Conservation (phyloP, 2,888 invertebrate species). For the Augiades crinisus region DNA sequence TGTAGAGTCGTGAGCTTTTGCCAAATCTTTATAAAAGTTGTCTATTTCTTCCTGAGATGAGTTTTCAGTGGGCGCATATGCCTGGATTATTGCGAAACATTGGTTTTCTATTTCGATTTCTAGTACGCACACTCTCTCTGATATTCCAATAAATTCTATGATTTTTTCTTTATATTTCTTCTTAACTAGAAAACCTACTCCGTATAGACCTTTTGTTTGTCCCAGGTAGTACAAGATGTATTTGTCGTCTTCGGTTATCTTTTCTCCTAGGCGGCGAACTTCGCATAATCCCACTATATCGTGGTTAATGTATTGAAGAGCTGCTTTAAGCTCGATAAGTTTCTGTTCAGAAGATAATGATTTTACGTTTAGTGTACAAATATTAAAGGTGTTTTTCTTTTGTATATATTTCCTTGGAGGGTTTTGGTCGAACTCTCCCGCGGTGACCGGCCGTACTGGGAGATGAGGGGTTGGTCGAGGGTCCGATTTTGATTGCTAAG, state of each 20-base stretch:
- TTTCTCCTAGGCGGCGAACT: slow-evolving; percentile 31
- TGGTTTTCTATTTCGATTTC: slow-evolving; percentile 32
- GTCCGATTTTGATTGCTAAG: slow-evolving; percentile 22
- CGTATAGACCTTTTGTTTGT: slow-evolving; percentile 33
- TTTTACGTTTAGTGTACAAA: slow-evolving; percentile 28
- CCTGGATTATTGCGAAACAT: slow-evolving; percentile 30
- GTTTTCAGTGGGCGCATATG: slow-evolving; percentile 30
- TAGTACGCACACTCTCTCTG: slow-evolving; percentile 34
- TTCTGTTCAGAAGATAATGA: slow-evolving; percentile 26
- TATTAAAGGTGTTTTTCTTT: slow-evolving; percentile 16
- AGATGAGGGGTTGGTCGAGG: slow-evolving; percentile 23
- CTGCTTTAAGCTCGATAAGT: slow-evolving; percentile 28
- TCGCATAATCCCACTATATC: slow-evolving; percentile 31
- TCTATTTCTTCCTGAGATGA: slow-evolving; percentile 33
- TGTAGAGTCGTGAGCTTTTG: slow-evolving; percentile 23
- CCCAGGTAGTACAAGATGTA: slow-evolving; percentile 33
- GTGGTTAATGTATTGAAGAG: slow-evolving; percentile 29
- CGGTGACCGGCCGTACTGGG: slow-evolving; percentile 35
- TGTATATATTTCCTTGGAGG: slow-evolving; percentile 28
- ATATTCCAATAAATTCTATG: slow-evolving; percentile 33
- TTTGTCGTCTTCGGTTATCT: slow-evolving; percentile 29
- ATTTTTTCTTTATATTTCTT: slow-evolving; percentile 32
- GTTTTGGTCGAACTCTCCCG: slow-evolving; percentile 34
- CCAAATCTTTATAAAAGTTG: slow-evolving; percentile 28
- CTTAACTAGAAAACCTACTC: slow-evolving; percentile 34